Percentiles rank a stretch among this genome's conserved stretches.
Evolutionary conservation across 2,797 vertebrate genomes (phyloP).

Genomic region (Eleutherodactylus coqui): DNA sequence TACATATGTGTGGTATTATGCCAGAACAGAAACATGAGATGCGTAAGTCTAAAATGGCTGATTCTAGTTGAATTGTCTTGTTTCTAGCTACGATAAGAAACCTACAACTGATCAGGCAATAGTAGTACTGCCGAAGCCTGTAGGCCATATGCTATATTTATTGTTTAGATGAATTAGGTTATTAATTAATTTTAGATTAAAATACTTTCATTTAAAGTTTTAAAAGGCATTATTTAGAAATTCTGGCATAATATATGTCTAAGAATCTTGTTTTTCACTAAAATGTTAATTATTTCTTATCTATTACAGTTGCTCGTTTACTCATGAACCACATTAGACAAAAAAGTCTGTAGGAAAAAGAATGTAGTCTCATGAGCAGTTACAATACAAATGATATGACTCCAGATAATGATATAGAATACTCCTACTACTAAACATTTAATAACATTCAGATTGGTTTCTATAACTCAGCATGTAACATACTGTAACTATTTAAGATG

Average conservation of each 20-base stretch:
- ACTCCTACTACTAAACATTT: neutral
- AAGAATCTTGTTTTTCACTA: neutral
- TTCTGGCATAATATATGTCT: neutral
- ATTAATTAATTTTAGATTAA: neutral
- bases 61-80: neutral
- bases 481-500: conserved; percentile 9
- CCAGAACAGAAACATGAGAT: too few species aligned
- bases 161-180: neutral
- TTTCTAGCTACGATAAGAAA: neutral
- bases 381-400: neutral
- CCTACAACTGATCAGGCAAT: neutral
- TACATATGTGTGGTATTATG: too few species aligned
- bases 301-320: neutral
- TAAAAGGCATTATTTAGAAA: neutral
- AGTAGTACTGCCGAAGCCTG: neutral
- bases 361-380: neutral
- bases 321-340: neutral
- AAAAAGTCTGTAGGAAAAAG: neutral
- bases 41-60: neutral
- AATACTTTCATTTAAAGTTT: neutral
- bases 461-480: neutral
- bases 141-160: neutral
- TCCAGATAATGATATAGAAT: neutral
- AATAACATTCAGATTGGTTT: neutral
- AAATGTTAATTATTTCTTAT: neutral